These are phyloP conservation scores for Ormyrus thymus DNA, from an alignment of 2,888 invertebrate species.

Conservation along the genomic window DNA sequence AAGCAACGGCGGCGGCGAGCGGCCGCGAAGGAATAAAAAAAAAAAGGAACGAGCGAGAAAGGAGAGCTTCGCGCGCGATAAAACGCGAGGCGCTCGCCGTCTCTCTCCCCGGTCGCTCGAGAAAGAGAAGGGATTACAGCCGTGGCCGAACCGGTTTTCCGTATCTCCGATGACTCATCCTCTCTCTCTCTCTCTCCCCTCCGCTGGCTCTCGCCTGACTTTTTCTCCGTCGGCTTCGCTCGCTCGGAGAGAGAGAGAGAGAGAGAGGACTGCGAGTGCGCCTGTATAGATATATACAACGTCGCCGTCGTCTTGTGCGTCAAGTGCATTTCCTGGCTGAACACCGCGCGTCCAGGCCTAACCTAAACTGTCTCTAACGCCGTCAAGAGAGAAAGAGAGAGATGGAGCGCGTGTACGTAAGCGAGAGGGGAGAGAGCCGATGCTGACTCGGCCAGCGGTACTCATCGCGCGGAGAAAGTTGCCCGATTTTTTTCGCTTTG, in stretches of 20 bases:
- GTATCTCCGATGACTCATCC: constrained; percentile 74
- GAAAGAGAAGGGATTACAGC: constrained; percentile 56
- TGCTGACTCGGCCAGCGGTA: constrained; percentile 51
- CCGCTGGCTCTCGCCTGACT: background rate
- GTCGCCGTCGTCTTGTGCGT: constrained; percentile 59
- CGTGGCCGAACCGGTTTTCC: constrained; percentile 72
- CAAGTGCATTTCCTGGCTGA: constrained; percentile 74
- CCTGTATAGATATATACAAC: background rate
- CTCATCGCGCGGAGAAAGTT: constrained; percentile 55
- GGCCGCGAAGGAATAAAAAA: constrained; percentile 12
- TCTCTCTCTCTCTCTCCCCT: constrained; percentile 53
- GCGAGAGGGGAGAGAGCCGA: too few relatives aligned
- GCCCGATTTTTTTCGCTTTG: background rate
- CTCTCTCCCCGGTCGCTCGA: constrained; percentile 34
- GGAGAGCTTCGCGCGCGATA: constrained; percentile 44
- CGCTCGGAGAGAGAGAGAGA: too few relatives aligned
- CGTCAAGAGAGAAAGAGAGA: too few relatives aligned
- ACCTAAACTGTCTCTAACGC: constrained; percentile 52
- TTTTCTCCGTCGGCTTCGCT: background rate
- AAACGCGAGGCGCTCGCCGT: constrained; percentile 25
- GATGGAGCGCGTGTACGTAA: too few relatives aligned
- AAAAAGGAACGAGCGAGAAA: constrained; percentile 56
- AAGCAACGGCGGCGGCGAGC: background rate
- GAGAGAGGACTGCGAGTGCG: too few relatives aligned
- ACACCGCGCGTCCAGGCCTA: constrained; percentile 57